Percentiles rank a stretch among this genome's conserved stretches.
phyloP scores from a whole-genome alignment of 2,888 invertebrate species.

The Hydropsyche betteni region DNA sequence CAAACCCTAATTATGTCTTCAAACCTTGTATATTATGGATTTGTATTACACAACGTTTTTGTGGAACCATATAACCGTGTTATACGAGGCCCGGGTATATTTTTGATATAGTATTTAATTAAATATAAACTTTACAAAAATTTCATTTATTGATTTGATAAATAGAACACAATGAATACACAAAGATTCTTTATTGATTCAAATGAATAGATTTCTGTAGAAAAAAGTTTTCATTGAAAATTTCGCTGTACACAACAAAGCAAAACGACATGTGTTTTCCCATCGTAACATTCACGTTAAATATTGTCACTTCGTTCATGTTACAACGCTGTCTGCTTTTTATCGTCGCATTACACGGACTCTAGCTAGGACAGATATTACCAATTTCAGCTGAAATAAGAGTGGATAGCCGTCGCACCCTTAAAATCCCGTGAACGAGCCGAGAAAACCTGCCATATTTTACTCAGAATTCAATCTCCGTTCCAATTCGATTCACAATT shows the following conservation, averaged over 20 bases:
- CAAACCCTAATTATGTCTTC: no score
- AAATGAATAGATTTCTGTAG: no score
- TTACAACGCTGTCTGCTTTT: constrained; percentile 43
- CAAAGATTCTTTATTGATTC: no score
- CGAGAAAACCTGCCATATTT: constrained; percentile 23
- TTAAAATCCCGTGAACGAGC: constrained; percentile 2
- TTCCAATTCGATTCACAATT: neutral
- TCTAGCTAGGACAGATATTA: constrained; percentile 47
- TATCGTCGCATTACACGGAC: constrained; percentile 48
- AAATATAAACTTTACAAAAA: no score
- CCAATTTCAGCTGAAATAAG: constrained; percentile 46
- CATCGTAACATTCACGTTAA: constrained; percentile 34
- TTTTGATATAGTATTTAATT: no score
- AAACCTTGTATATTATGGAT: no score
- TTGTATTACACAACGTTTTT: no score
- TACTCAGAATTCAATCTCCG: constrained; percentile 16
- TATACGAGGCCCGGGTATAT: neutral
- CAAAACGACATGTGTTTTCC: constrained; percentile 32
- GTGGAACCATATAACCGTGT: no score
- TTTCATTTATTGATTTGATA: no score
- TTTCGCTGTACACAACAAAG: neutral
- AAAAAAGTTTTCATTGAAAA: no score
- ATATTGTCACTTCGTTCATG: constrained; percentile 24
- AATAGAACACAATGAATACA: no score
- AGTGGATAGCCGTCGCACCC: constrained; percentile 34